Conservation (phyloP, 2,113 vertebrate genomes). For the Equus przewalskii region DNA sequence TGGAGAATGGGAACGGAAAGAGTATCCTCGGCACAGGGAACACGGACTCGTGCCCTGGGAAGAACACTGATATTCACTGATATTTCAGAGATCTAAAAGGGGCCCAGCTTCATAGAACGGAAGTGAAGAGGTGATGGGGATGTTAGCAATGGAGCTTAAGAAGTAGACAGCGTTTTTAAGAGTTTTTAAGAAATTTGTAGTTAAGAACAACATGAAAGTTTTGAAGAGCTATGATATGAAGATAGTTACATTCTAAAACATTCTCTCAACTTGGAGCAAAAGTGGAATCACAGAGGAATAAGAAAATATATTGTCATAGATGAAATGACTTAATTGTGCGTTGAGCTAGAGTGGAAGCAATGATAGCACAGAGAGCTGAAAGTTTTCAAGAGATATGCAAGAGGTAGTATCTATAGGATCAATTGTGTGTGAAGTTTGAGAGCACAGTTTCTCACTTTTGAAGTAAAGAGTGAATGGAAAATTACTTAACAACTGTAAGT, state of each 20-base stretch:
- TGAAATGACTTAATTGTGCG: neutral
- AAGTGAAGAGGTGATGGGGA: neutral
- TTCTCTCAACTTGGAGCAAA: neutral
- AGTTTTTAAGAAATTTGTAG: neutral
- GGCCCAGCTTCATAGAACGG: neutral
- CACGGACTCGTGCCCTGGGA: neutral
- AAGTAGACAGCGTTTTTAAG: neutral
- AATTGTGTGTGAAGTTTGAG: neutral
- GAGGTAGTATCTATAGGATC: neutral
- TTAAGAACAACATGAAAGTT: neutral
- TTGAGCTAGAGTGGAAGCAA: neutral
- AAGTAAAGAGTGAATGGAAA: neutral
- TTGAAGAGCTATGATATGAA: neutral
- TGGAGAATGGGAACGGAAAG: neutral
- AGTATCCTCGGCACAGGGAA: neutral
- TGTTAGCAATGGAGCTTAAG: neutral
- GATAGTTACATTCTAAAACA: neutral
- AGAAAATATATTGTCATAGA: neutral
- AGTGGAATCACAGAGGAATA: neutral
- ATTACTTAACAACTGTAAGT: neutral
- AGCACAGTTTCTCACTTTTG: neutral
- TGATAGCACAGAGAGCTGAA: neutral
- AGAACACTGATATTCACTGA: neutral
- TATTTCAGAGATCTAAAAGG: neutral
- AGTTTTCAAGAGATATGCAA: neutral